Percentiles rank a stretch among this genome's conserved stretches.
These are phyloP conservation scores for Apomyelois bistriatella DNA, from an alignment of 2,888 invertebrate species.

Conservation along the genomic window DNA sequence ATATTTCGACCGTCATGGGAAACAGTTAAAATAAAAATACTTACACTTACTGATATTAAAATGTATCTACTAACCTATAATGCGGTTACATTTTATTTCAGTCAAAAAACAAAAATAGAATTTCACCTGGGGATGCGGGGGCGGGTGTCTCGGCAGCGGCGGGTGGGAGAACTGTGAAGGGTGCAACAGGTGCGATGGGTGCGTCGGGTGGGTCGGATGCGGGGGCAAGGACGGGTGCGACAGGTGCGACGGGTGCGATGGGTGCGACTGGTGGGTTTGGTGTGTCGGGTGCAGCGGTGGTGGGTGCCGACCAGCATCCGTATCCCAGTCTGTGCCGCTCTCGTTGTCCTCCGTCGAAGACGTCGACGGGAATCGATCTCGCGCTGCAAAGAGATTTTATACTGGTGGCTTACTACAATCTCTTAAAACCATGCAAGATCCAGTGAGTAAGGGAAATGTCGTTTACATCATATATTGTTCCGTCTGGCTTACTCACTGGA, in stretches of 20 bases:
- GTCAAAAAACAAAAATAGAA: no score
- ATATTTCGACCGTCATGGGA: no score
- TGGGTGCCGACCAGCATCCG: conserved; percentile 61
- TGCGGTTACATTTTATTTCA: no score
- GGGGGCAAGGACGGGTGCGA: conserved; percentile 26
- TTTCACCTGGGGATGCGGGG: conserved; percentile 15
- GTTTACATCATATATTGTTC: no score
- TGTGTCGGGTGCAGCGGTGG: conserved; percentile 68
- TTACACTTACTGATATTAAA: no score
- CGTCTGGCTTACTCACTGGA: no score
- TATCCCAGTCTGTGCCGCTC: conserved; percentile 79
- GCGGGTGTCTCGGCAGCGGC: conserved; percentile 16
- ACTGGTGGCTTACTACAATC: no score
- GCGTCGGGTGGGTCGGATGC: conserved; percentile 32
- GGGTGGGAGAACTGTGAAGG: conserved; percentile 22
- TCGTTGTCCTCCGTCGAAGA: conserved; percentile 84
- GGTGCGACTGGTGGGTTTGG: conserved; percentile 33
- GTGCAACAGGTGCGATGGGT: conserved; percentile 26
- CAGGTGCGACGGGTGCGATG: conserved; percentile 61
- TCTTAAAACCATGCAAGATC: no score
- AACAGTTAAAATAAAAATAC: no score
- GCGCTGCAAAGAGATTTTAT: conserved; percentile 58
- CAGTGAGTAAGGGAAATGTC: no score
- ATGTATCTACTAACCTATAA: no score
- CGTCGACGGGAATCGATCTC: conserved; percentile 84